Base-by-base conservation (phyloP, 2,797 vertebrate species). In the Crax fasciolata region DNA sequence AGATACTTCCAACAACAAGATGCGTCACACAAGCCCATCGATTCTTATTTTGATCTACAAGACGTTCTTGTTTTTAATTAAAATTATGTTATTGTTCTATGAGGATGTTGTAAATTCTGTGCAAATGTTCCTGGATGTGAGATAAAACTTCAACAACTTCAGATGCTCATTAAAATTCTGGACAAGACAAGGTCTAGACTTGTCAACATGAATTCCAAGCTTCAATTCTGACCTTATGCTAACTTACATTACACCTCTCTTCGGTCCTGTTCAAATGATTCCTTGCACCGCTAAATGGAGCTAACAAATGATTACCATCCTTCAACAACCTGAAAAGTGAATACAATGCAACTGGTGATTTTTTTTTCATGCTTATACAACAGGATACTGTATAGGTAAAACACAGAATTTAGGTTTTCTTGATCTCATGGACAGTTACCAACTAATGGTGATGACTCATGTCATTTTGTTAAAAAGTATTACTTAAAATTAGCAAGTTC, bases 11-110 rank as follows among this genome's bases (percentile, higher is more conserved):
- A 84, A 41, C 0, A 1, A 81, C 38, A 38, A 83, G 8, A 44
- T 80, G 30, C 21, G 21, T 30, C 59, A 63, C 0, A 1, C 25
- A 73, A 48, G 51, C 12, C 16, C 66, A 43, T 0, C 0, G 2
- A 21, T 80, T 74, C 77, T 73, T 78, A 58, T 14, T 85, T 88
- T 63, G 44, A 73, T 24, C 39, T 82, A 65, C 44, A 59, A 59
- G 20, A 15, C 11, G 11, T 73, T 30, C 51, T 10, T 74, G 52
- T 71, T 87, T 81, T 46, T 43, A 43, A 70, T 32, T 30, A 62
- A 55, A 68, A 62, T 21, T 65, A 32, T 13, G 14, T 51, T 44
- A 55, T 27, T 79, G 62, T 74, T 80, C 57, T 71, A 12, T 21
- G 7, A 88, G 39, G 13, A 92, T 78, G 18, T 12, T 77, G 16